A percentile compares a stretch with the other conserved stretches of the same genome.
phyloP scores from a whole-genome alignment of 2,113 vertebrate genomes.

The Cranoglanis bouderius region DNA sequence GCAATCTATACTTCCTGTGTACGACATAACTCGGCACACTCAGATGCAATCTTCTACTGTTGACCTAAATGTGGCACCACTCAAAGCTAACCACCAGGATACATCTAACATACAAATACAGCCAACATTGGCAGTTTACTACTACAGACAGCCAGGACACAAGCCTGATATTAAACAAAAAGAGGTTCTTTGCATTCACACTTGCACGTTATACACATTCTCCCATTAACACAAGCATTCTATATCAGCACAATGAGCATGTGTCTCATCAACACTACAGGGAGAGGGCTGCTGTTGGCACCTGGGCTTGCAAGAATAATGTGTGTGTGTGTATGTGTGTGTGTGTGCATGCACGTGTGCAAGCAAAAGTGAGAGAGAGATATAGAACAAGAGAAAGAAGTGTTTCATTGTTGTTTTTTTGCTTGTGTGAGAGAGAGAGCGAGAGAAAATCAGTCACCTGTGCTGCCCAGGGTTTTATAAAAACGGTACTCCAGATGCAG shows the following conservation, averaged over 20 bases:
- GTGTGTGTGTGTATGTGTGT: background rate
- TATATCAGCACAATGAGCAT: conserved; percentile 14
- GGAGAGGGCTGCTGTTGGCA: conserved; percentile 20
- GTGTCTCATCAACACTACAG: conserved; percentile 25
- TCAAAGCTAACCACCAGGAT: background rate
- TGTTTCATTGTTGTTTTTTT: background rate
- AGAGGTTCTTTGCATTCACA: background rate
- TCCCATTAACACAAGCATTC: conserved; percentile 2
- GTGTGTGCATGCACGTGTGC: background rate
- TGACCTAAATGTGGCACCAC: conserved; percentile 14
- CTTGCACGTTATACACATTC: background rate
- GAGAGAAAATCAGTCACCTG: conserved; percentile 57
- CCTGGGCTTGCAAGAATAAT: conserved; percentile 26
- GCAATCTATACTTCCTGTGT: conserved; percentile 33
- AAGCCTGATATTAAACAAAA: background rate
- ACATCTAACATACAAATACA: background rate
- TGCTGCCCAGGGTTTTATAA: conserved; percentile 94
- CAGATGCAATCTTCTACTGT: conserved; percentile 29
- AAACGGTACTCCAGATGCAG: conserved; percentile 89
- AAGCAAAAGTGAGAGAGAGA: background rate
- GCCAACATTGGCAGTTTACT: background rate
- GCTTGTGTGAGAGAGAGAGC: background rate
- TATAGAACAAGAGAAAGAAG: background rate
- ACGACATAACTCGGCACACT: background rate
- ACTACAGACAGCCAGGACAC: background rate